Percentiles rank a stretch among this genome's conserved stretches.
These are phyloP conservation scores for Syngnathus typhle DNA, from an alignment of 2,113 vertebrate genomes.

Conservation along the genomic window DNA sequence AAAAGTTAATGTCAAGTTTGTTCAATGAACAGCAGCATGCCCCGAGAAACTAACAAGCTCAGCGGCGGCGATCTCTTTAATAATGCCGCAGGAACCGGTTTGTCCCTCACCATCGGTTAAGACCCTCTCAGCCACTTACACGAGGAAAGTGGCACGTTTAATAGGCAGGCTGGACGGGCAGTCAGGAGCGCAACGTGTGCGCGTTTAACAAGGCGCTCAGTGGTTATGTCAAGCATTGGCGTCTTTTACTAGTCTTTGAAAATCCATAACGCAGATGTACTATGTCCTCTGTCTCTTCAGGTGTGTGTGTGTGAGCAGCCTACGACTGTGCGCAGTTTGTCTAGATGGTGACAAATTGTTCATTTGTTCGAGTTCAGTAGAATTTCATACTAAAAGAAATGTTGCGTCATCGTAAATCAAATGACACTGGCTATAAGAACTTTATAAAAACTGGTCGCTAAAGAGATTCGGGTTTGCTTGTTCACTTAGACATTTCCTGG, in stretches of 20 bases:
- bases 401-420: not conserved
- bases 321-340: conserved; percentile 6
- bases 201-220: conserved; percentile 44
- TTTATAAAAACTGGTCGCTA: not conserved
- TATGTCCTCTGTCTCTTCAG: conserved; percentile 34
- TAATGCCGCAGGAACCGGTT: conserved; percentile 16
- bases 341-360: not conserved
- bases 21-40: not conserved
- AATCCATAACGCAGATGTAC: conserved; percentile 59
- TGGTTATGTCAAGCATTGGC: conserved; percentile 54
- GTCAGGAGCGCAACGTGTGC: conserved; percentile 30
- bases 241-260: conserved; percentile 57
- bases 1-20: not conserved
- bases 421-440: not conserved
- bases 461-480: not conserved
- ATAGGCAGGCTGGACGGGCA: conserved; percentile 34
- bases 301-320: not conserved
- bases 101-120: conserved; percentile 43
- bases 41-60: conserved; percentile 6
- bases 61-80: conserved; percentile 18
- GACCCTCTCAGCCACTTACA: conserved; percentile 28
- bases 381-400: not conserved
- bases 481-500: not conserved
- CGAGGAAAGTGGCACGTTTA: conserved; percentile 39
- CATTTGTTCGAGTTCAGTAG: not conserved